Evolutionary conservation across 2,888 invertebrate genomes (phyloP).

Genomic region (Stenchaetothrips biformis): DNA sequence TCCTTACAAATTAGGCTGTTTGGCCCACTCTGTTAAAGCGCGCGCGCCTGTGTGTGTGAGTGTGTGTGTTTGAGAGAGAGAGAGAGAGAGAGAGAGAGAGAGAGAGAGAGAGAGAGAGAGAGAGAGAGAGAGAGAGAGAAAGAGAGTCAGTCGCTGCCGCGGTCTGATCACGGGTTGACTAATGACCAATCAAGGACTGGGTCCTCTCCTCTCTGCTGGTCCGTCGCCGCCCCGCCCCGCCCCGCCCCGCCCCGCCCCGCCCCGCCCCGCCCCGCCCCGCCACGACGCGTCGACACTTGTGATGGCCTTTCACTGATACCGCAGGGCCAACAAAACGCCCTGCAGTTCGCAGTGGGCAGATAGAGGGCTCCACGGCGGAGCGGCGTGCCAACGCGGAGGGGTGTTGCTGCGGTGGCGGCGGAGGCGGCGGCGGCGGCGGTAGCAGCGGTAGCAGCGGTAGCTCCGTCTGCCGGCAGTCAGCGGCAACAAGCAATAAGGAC

Average conservation of each 20-base stretch:
- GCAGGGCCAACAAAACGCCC: not conserved
- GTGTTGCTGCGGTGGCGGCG: not conserved
- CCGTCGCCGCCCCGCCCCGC: not conserved
- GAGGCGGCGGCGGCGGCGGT: not conserved
- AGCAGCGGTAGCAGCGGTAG: not conserved
- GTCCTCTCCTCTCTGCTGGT: not conserved
- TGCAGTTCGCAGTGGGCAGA: not conserved
- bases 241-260: not conserved
- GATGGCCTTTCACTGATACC: not conserved
- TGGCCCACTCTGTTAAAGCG: too few species aligned
- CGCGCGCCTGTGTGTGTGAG: not conserved
- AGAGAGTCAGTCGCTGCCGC: not conserved
- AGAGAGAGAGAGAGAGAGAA: not conserved
- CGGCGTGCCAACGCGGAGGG: not conserved
- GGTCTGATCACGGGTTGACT: not conserved
- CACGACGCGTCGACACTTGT: not conserved
- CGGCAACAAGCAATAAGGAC: conserved; percentile 6
- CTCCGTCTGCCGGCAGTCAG: not conserved
- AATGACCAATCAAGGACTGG: conserved; percentile 6
- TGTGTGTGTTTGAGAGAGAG: not conserved
- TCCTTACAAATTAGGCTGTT: conserved; percentile 1
- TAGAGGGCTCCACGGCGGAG: not conserved
- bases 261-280: not conserved
- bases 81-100: too few species aligned
- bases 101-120: not conserved